phyloP scores from a whole-genome alignment of 1,140 invertebrate genomes.

The Varroa destructor region DNA sequence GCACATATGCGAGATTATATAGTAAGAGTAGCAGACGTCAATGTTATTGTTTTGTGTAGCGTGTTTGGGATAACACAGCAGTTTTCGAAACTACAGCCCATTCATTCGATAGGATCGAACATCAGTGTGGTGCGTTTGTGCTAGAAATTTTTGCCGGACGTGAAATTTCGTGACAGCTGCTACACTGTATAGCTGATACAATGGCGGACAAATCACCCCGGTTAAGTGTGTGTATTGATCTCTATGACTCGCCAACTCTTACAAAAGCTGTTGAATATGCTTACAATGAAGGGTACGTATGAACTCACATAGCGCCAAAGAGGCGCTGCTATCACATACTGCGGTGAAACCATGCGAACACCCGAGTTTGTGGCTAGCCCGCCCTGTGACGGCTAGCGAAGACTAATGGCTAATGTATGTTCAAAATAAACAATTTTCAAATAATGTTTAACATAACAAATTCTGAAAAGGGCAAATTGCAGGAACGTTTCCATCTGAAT shows the following conservation, averaged over 20 bases:
- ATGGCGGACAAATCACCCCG: constrained; percentile 10
- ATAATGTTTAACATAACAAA: not conserved
- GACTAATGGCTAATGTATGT: not conserved
- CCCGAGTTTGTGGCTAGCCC: not conserved
- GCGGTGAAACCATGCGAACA: not conserved
- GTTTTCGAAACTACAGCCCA: too few relatives aligned
- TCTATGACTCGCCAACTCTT: not conserved
- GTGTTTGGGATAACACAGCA: too few relatives aligned
- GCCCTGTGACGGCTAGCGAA: not conserved
- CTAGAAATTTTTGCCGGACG: too few relatives aligned
- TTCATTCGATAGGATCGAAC: too few relatives aligned
- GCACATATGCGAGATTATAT: too few relatives aligned
- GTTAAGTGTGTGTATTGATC: constrained; percentile 7
- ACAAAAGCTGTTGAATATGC: not conserved
- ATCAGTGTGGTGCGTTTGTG: too few relatives aligned
- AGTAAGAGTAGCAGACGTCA: too few relatives aligned
- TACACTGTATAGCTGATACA: not conserved
- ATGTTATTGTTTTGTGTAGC: too few relatives aligned
- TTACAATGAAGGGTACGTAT: constrained; percentile 5
- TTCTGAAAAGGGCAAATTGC: not conserved
- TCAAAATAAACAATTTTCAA: not conserved
- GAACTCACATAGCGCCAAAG: not conserved
- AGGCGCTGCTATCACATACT: not conserved
- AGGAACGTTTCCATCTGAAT: too few relatives aligned
- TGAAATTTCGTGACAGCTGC: too few relatives aligned